Conservation (phyloP, 2,888 invertebrate species). For the Alcis repandata region DNA sequence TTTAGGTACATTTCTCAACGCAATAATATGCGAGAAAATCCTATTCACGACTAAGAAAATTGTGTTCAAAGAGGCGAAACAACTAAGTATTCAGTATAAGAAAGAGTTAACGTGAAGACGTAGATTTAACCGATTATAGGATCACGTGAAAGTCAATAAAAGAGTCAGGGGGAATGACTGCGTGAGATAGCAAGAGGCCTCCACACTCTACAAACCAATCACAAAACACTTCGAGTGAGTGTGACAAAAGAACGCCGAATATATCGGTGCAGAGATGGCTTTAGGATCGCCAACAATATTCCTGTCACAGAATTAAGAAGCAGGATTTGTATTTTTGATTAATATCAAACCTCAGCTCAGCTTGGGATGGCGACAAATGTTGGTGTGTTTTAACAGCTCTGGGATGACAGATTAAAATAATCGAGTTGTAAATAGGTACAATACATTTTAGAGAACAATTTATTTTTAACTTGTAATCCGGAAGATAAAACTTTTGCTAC, state of each 20-base stretch:
- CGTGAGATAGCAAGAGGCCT: slow-evolving; percentile 12
- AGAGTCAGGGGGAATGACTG: not conserved
- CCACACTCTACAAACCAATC: slow-evolving; percentile 16
- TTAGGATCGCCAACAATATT: not conserved
- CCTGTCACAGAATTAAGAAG: not conserved
- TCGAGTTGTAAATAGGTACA: no score
- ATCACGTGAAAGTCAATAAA: slow-evolving; percentile 9
- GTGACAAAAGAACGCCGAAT: slow-evolving; percentile 22
- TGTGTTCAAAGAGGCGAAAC: not conserved
- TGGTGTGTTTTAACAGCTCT: no score
- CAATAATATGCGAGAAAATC: no score
- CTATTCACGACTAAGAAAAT: not conserved
- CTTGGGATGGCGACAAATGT: no score
- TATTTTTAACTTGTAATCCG: no score
- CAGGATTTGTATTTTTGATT: no score
- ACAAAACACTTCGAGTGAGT: slow-evolving; percentile 10
- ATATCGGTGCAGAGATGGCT: slow-evolving; percentile 13
- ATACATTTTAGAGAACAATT: no score
- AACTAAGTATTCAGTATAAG: not conserved
- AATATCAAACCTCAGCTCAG: no score
- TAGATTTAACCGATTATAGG: not conserved
- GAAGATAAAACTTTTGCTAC: no score
- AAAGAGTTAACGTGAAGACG: not conserved
- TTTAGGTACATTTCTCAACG: no score
- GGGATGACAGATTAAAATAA: no score